Conservation (phyloP, 2,797 vertebrate species). For the Oryzias sinensis region DNA sequence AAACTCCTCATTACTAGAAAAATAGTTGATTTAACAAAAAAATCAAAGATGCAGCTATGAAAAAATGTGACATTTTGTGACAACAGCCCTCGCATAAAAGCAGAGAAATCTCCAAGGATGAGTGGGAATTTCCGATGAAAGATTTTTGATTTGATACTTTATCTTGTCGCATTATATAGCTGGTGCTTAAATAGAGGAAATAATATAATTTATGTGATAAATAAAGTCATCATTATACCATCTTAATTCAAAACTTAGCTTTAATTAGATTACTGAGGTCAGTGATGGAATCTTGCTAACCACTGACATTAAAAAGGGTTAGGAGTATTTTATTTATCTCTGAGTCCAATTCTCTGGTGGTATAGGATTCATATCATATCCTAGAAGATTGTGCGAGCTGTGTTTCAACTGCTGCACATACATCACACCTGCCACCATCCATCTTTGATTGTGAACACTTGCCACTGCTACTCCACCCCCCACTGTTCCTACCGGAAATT, state of each 20-base stretch:
- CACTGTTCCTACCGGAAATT: slow-evolving; percentile 29
- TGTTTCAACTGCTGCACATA: slow-evolving; percentile 48
- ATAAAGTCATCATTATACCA: slow-evolving; percentile 9
- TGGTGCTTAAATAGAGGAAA: slow-evolving; percentile 14
- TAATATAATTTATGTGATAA: background rate
- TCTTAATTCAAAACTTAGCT: slow-evolving; percentile 2
- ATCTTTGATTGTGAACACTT: slow-evolving; percentile 56
- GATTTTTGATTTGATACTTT: slow-evolving; percentile 21
- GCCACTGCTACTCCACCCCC: slow-evolving; percentile 22
- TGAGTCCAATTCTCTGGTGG: slow-evolving; percentile 42
- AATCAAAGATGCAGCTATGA: slow-evolving; percentile 23
- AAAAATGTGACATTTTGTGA: slow-evolving; percentile 23
- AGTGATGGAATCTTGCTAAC: slow-evolving; percentile 12
- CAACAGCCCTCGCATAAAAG: slow-evolving; percentile 28
- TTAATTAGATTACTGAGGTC: slow-evolving; percentile 36
- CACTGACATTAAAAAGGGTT: slow-evolving; percentile 40
- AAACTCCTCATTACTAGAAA: background rate
- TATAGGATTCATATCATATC: slow-evolving; percentile 51
- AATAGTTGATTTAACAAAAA: background rate
- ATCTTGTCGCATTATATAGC: slow-evolving; percentile 11
- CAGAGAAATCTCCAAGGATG: slow-evolving; percentile 19
- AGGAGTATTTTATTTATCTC: slow-evolving; percentile 37
- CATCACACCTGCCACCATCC: slow-evolving; percentile 46
- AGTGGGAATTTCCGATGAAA: slow-evolving; percentile 36
- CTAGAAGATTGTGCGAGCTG: slow-evolving; percentile 47